Evolutionary conservation across 30 jellyfish, hydroid and myxozoan genomes (phyloP).

Genomic region (Sanderia malayensis): DNA sequence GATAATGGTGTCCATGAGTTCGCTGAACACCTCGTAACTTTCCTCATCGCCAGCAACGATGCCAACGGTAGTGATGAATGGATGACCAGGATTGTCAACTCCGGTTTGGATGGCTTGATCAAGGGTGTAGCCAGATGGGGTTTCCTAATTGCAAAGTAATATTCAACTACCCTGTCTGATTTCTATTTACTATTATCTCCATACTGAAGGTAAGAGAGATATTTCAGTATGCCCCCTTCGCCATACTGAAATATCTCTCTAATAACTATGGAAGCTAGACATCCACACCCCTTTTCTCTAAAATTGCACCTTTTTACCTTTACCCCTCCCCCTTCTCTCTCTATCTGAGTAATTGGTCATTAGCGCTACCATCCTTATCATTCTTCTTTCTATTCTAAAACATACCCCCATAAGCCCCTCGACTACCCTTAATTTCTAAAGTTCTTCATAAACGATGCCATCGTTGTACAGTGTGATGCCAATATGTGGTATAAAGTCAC

Average conservation of each 20-base stretch:
- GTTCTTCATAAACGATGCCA: conserved; percentile 7
- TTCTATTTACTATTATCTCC: no score
- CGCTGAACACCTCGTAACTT: conserved; percentile 59
- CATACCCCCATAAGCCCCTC: no score
- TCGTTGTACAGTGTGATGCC: no score
- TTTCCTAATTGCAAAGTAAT: no score
- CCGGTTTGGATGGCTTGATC: conserved; percentile 89
- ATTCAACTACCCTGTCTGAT: no score
- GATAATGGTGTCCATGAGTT: conserved; percentile 68
- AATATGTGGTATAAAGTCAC: no score
- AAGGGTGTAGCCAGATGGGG: conserved; percentile 70
- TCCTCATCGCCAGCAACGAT: conserved; percentile 88
- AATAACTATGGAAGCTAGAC: not conserved
- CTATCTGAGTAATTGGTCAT: not conserved
- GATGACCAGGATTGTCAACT: conserved; percentile 90
- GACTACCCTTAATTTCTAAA: no score
- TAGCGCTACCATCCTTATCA: no score
- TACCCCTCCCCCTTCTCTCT: not conserved
- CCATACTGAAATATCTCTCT: not conserved
- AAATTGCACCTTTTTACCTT: no score
- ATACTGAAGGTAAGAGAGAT: no score
- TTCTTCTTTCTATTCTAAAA: no score
- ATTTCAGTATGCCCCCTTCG: no score
- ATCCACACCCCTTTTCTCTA: not conserved
- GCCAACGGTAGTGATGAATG: conserved; percentile 76